A percentile compares a stretch with the other conserved stretches of the same genome.
Evolutionary conservation across 2,888 invertebrate species (phyloP).

Genomic region (Conistra vaccinii): DNA sequence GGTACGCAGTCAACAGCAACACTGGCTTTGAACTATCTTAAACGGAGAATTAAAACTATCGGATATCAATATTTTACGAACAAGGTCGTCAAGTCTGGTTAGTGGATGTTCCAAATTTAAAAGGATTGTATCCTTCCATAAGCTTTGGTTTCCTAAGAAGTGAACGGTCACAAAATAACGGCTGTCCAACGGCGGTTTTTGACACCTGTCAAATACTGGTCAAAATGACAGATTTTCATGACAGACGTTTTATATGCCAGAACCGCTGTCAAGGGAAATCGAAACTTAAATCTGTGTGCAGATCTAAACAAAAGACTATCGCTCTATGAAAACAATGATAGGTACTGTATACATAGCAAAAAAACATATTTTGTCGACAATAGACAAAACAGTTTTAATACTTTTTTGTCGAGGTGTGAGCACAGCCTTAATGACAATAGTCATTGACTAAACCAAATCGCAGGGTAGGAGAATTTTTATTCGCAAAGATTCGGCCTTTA

Average conservation of each 20-base stretch:
- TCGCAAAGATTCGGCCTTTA: constrained; percentile 23
- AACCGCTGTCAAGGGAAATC: too few relatives aligned
- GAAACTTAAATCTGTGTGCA: too few relatives aligned
- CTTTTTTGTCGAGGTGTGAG: neutral
- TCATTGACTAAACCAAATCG: constrained; percentile 37
- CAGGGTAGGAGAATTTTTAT: constrained; percentile 37
- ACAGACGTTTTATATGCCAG: too few relatives aligned
- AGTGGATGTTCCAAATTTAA: constrained; percentile 12
- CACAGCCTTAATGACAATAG: neutral
- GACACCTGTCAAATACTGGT: too few relatives aligned
- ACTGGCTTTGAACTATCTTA: constrained; percentile 99
- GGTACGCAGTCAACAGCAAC: constrained; percentile 99
- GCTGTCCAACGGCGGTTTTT: too few relatives aligned
- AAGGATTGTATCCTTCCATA: constrained; percentile 12
- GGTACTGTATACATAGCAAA: neutral
- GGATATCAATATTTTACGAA: constrained; percentile 16
- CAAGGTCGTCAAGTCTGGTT: constrained; percentile 19
- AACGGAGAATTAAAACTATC: constrained; percentile 6
- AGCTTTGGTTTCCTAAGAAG: too few relatives aligned
- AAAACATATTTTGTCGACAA: neutral
- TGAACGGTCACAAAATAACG: too few relatives aligned
- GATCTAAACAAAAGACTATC: neutral
- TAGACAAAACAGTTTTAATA: neutral
- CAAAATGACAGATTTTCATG: too few relatives aligned
- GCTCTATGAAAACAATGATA: neutral